Evolutionary conservation across 2,797 vertebrate species (phyloP), one percentile per base, ranked within the genome.

Genomic region (Lemur catta): DNA sequence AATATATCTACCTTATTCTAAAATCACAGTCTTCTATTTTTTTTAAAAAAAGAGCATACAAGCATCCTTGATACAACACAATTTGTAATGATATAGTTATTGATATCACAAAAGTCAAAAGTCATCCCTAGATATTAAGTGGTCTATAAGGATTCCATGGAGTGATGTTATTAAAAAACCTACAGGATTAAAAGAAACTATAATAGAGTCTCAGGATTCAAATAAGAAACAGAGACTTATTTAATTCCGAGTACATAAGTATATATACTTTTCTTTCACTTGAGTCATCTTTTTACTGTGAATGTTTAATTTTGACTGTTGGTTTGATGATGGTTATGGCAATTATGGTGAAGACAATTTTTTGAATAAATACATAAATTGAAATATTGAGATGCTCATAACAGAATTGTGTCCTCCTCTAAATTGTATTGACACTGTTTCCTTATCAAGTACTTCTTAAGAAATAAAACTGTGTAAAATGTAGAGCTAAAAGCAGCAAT

Each of bases 401-500:
- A 35, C 14, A 84, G 38, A 93, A 71, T 2, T 86, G n/a, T 88
- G 28, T 89, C 43, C 59, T 10, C 26, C 24, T 84, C 18, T 24
- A 52, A 28, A 20, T 0, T 61, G 55, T 41, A 15, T 48, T 17
- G 50, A 41, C 61, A 11, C 18, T 96, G 35, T 85, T 93, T 57
- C 30, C 8, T 92, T 96, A 91, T 84, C 88, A 93, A 28, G 0
- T 74, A 71, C 48, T 63, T 81, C 24, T 82, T 86, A 82, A 63
- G 85, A 82, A 97, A 91, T 6, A 94, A 97, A 87, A 76, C 24
- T 50, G 46, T 33, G 10, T 12, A 91, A 57, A 35, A 59, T 3
- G 35, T 12, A 7, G 8, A 91, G 35, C 8, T 91, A 50, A 97
- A 94, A 71, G 94, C 61, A 78, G 65, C 0, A 46, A 41, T 69